These are phyloP conservation scores for Galbula dea DNA, from an alignment of 2,113 vertebrate genomes.

Conservation along the genomic window DNA sequence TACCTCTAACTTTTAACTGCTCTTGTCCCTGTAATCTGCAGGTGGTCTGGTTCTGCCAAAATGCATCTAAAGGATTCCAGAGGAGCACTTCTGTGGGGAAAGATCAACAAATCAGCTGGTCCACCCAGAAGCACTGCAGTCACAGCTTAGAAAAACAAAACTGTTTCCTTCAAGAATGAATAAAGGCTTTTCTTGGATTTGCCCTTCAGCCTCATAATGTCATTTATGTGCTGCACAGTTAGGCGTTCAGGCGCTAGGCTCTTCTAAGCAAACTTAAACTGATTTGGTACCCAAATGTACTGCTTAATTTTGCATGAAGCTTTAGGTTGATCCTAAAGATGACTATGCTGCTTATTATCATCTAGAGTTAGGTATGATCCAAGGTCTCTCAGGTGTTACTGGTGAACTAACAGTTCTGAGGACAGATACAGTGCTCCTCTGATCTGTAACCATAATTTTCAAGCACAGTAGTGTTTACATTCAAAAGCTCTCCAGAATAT, in stretches of 20 bases:
- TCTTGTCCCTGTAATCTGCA: neutral
- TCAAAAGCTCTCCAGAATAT: neutral
- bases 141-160: neutral
- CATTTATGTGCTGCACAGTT: neutral
- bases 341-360: neutral
- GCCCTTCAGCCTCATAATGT: neutral
- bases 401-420: neutral
- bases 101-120: neutral
- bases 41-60: neutral
- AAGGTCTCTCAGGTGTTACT: neutral
- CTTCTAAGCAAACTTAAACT: neutral
- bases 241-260: neutral
- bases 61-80: neutral
- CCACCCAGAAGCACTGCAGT: neutral
- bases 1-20: neutral
- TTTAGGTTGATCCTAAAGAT: neutral
- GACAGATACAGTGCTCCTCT: fast-evolving
- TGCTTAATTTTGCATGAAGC: neutral
- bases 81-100: neutral
- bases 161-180: neutral
- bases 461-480: neutral
- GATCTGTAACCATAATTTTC: neutral
- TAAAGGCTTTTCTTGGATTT: neutral
- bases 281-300: neutral
- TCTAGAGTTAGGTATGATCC: neutral